Base-by-base conservation (phyloP, 1,140 invertebrate genomes). In the Chironomus tepperi region DNA sequence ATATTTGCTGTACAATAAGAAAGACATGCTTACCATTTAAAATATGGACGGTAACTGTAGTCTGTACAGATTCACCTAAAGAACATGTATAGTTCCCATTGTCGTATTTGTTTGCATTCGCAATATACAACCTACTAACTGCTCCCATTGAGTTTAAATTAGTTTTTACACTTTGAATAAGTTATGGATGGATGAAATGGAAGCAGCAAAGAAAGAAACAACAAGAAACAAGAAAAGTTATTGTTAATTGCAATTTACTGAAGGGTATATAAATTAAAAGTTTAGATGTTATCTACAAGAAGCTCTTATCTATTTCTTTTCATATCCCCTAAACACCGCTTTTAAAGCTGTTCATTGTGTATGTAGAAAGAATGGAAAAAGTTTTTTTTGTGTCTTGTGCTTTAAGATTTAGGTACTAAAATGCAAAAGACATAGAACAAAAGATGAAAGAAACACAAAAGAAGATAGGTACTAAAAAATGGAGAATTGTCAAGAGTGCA, bases 81-180 rank as follows among this genome's bases (percentile, higher is more conserved):
- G 89, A 18, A 78, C 93, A 95, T 73, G 90, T 92, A 80, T 94
- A 95, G 81, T 93, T 93, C 21, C 92, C 92, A n/a, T 91, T 93
- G 80, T 95, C 92, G 77, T 89, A 88, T 77, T 88, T 88, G 79
- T 90, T 89, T 42, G 92, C 92, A 82, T 94, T 93, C 75, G 91
- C 90, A 76, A 95, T 93, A 82, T 92, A 92, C 72, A 95, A 87
- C 16, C 90, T 86, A 74, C 91, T 93, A 42, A 92, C 85, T 12
- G 91, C 91, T 19, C 91, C 89, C 77, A 89, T 89, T 10, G 88
- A 85, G 73, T 89, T 86, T 79, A 92, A 89, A 81, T 92, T 91
- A 57, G 91, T 93, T 84, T 93, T 93, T 34, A 93, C 91, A 78
- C 91, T 93, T 34, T 34, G 24, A 34, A 34, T 34, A 34, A 34